Conservation (phyloP, 2,113 vertebrate genomes). For the Atlantisia rogersi region DNA sequence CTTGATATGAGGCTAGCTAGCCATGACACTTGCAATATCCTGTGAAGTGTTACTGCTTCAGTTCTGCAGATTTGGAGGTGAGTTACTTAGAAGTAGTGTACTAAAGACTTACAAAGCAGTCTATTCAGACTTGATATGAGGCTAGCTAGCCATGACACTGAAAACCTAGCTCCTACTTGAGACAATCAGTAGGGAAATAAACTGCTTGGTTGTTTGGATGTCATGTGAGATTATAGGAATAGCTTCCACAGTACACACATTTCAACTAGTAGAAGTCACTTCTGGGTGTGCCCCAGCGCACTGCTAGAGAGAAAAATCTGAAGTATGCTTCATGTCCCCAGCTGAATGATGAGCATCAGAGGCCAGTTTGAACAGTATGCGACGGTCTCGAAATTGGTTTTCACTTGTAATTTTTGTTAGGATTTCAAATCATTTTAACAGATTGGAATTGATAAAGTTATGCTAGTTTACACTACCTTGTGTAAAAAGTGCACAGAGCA, state of each 20-base stretch:
- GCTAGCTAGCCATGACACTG: not conserved
- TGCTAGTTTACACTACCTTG: not conserved
- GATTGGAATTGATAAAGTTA: not conserved
- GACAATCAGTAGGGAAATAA: not conserved
- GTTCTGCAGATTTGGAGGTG: not conserved
- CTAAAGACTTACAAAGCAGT: not conserved
- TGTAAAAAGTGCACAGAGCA: not conserved
- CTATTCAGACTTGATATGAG: not conserved
- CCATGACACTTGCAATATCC: not conserved
- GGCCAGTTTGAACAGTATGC: not conserved
- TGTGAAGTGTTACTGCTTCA: not conserved
- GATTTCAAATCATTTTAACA: not conserved
- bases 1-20: not conserved
- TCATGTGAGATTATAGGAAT: not conserved
- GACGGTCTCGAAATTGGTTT: not conserved
- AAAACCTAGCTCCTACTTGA: not conserved
- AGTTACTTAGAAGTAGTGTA: not conserved
- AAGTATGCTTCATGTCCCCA: not conserved
- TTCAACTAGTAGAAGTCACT: not conserved
- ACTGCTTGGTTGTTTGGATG: not conserved
- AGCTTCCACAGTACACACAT: not conserved
- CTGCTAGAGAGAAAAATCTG: not conserved
- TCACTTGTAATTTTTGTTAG: not conserved
- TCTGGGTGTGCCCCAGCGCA: not conserved
- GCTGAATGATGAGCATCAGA: fast-evolving